Percentiles rank a stretch among this genome's conserved stretches.
These are phyloP conservation scores for Spatulosminthurus flaviceps DNA, from an alignment of 2,888 invertebrate genomes.

Conservation along the genomic window DNA sequence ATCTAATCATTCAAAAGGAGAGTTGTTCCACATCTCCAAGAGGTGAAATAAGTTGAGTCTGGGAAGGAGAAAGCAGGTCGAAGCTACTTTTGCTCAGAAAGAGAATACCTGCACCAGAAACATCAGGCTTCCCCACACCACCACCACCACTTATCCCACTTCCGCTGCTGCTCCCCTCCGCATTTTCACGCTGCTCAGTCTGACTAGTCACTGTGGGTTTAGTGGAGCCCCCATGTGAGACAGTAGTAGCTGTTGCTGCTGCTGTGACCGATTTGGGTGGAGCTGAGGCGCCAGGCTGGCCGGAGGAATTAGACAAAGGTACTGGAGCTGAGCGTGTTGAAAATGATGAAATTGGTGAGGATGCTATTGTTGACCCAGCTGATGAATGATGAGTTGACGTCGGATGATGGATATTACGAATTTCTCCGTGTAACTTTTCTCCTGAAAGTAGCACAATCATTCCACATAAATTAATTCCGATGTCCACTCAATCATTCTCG, in stretches of 20 bases:
- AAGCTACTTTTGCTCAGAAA: constrained; percentile 51
- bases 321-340: constrained; percentile 61
- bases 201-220: neutral
- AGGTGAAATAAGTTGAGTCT: constrained; percentile 41
- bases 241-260: constrained; percentile 34
- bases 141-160: neutral
- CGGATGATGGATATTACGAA: constrained; percentile 56
- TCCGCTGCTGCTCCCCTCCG: neutral
- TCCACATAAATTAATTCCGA: neutral
- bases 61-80: constrained; percentile 51
- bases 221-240: constrained; percentile 50
- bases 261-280: constrained; percentile 27
- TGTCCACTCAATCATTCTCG: no score
- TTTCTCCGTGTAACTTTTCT: constrained; percentile 53
- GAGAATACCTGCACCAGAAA: constrained; percentile 50
- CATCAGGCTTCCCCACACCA: constrained; percentile 42
- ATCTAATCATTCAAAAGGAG: constrained; percentile 46
- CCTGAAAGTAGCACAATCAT: constrained; percentile 36
- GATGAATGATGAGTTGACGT: constrained; percentile 59
- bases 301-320: constrained; percentile 42
- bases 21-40: constrained; percentile 49
- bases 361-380: constrained; percentile 61
- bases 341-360: constrained; percentile 59
- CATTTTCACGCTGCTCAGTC: constrained; percentile 10
- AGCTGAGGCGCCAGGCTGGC: constrained; percentile 12